Conservation (phyloP, 2,888 invertebrate genomes). For the Drosophila infuscata region DNA sequence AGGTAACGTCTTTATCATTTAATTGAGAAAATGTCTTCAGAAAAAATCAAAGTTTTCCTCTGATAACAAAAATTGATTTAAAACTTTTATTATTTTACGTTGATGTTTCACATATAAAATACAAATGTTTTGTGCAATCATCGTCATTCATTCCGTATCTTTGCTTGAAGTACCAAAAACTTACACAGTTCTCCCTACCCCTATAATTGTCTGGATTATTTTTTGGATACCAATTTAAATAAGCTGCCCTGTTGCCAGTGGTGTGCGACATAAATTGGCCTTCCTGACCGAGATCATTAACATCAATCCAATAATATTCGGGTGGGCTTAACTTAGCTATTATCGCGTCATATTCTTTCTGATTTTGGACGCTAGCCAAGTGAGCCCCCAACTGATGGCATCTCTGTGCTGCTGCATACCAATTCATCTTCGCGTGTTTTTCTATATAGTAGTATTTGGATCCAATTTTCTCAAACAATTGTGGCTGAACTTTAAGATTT, state of each 20-base stretch:
- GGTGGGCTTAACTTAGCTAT: neutral
- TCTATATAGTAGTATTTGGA: slow-evolving; percentile 10
- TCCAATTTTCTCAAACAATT: neutral
- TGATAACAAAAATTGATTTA: neutral
- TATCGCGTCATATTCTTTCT: neutral
- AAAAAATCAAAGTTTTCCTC: neutral
- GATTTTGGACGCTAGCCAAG: neutral
- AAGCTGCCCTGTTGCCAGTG: neutral
- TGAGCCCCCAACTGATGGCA: neutral
- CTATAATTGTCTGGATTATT: rapidly evolving
- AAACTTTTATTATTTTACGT: neutral
- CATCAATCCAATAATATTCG: rapidly evolving
- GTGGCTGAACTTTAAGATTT: neutral
- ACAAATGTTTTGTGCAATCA: rapidly evolving
- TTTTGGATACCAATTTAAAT: neutral
- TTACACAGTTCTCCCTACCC: rapidly evolving
- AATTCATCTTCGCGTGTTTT: rapidly evolving
- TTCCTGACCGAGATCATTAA: neutral
- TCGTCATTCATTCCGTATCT: neutral
- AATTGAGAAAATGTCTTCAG: no score
- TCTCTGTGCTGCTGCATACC: slow-evolving; percentile 4
- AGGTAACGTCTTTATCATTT: no score
- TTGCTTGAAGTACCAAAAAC: rapidly evolving
- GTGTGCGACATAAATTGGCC: neutral
- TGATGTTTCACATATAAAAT: neutral